Evolutionary conservation across 2,113 vertebrate species (phyloP).

Genomic region (Candoia aspera): DNA sequence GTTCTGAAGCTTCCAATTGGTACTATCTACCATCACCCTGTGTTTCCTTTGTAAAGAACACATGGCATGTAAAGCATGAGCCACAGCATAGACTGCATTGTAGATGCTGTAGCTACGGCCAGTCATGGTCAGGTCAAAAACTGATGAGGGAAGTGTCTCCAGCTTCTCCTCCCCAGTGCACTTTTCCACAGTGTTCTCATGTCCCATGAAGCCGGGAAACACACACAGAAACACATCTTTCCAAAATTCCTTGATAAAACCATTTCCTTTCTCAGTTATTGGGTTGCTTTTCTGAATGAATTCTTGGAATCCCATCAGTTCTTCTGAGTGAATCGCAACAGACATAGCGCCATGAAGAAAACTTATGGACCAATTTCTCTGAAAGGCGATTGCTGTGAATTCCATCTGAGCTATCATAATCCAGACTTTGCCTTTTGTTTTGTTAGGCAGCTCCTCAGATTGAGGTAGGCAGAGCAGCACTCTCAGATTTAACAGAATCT

Average conservation of each 20-base stretch:
- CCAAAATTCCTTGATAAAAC: background rate
- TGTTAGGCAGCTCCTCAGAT: background rate
- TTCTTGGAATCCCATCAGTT: background rate
- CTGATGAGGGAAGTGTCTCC: background rate
- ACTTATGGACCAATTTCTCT: background rate
- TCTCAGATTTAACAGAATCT: background rate
- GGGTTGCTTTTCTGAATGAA: background rate
- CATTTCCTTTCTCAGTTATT: background rate
- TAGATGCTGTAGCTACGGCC: background rate
- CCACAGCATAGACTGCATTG: background rate
- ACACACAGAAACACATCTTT: background rate
- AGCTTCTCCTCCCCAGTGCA: slow-evolving; percentile 11
- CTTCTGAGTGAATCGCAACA: background rate
- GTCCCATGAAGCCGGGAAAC: background rate
- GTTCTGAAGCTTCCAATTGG: background rate
- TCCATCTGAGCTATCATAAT: slow-evolving; percentile 2
- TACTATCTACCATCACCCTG: background rate
- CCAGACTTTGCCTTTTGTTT: background rate
- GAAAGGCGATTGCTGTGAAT: background rate
- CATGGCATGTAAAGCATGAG: background rate
- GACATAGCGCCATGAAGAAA: slow-evolving; percentile 4
- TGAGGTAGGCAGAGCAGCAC: background rate
- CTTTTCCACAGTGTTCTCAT: background rate
- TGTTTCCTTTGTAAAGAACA: background rate
- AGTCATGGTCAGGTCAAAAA: slow-evolving; percentile 1